Evolutionary conservation across 2,113 vertebrate genomes (phyloP), one percentile per base, ranked within the genome.

Genomic region (Bujurquina vittata): DNA sequence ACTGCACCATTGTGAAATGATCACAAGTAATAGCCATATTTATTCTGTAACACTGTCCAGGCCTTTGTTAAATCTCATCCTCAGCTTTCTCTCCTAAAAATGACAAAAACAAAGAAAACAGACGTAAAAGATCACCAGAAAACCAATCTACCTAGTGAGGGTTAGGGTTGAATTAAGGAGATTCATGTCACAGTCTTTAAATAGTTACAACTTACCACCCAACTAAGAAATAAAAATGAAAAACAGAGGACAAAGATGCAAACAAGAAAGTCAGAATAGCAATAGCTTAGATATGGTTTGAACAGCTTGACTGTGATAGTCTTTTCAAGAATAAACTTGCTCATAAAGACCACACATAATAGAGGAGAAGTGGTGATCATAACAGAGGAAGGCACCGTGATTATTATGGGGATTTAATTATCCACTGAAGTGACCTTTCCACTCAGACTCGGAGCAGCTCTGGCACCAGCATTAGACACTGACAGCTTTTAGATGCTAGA

Each of bases 401-500:
- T 87, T 73, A 84, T 80, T 83, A 81, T 22, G 35, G 79, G n/a
- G 54, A 69, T 59, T 58, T 91, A 90, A 93, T 94, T 91, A 93
- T 84, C 80, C 76, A 57, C 65, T 89, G 31, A 79, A 63, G 72
- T 85, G 77, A 87, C 85, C 85, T 89, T 81, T 56, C 49, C 62
- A 22, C 31, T 74, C 49, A 4, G 59, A 23, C 55, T 88, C 75
- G 37, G 76, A 79, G 77, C 57, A 37, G 79, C 4, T 5, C 63
- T 84, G 74, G 65, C 62, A 59, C 22, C 40, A 49, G 29, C 17
- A 57, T 56, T 37, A 73, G 46, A 58, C 57, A 76, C 69, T 22
- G 60, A 78, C 62, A 86, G 59, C 40, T 35, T 52, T 69, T 62
- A 58, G 59, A 80, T 77, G 43, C 61, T 52, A 79, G 54, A 86